Conservation (phyloP, 2,797 vertebrate species). For the Sternarchorhynchus goeldii region DNA sequence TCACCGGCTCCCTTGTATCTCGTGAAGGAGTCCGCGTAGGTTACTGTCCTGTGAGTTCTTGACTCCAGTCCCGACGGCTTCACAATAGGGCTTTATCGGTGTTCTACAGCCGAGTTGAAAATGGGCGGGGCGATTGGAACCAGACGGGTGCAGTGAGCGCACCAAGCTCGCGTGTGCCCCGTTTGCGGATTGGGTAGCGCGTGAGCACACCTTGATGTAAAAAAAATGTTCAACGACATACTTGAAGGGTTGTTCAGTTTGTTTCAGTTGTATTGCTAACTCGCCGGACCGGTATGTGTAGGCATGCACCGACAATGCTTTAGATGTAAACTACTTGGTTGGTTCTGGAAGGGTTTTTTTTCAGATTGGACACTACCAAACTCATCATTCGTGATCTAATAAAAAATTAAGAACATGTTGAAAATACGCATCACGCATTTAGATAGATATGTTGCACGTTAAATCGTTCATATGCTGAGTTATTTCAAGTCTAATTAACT, state of each 20-base stretch:
- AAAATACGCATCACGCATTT: not conserved
- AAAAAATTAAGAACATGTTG: not conserved
- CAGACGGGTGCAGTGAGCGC: not conserved
- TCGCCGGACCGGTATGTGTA: constrained; percentile 33
- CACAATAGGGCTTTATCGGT: no score
- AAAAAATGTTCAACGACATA: not conserved
- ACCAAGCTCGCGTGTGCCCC: no score
- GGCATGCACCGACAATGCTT: constrained; percentile 4
- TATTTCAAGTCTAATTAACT: no score
- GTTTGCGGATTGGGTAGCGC: no score
- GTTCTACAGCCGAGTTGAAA: not conserved
- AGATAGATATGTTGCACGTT: no score
- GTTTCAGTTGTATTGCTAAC: not conserved
- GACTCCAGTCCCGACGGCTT: not conserved
- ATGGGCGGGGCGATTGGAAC: constrained; percentile 64
- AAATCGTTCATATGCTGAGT: no score
- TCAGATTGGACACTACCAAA: not conserved
- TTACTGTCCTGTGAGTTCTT: not conserved
- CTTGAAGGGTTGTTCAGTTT: not conserved
- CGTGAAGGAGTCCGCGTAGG: not conserved
- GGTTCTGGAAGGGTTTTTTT: no score
- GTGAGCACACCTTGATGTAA: no score
- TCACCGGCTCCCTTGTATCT: no score
- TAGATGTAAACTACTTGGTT: not conserved
- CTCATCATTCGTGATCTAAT: not conserved